Conservation (phyloP, 1,140 invertebrate genomes). For the Hermetia illucens region DNA sequence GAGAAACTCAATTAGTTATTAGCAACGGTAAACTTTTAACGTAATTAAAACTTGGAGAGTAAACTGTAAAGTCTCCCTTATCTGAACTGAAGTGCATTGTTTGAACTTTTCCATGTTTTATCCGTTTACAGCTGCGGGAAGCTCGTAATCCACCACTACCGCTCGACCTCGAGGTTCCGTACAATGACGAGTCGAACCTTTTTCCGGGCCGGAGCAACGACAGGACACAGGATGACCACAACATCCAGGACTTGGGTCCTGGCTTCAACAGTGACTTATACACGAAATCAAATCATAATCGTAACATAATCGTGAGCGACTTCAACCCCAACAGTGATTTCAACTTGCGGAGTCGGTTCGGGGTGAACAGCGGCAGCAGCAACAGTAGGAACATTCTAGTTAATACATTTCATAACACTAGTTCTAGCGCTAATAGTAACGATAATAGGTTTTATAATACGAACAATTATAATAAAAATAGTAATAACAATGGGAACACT, state of each 20-base stretch:
- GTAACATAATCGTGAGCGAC: conserved; percentile 29
- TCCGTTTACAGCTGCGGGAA: conserved; percentile 32
- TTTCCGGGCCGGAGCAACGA: conserved; percentile 10
- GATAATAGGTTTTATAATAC: conserved; percentile 20
- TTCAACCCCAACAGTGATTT: conserved; percentile 20
- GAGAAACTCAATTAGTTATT: too few relatives aligned
- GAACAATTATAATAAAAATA: conserved; percentile 4
- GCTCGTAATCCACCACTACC: conserved; percentile 43
- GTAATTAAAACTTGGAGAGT: too few relatives aligned
- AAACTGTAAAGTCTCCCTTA: too few relatives aligned
- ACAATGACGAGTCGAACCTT: conserved; percentile 39
- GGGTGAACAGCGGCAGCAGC: conserved; percentile 10
- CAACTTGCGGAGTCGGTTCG: conserved; percentile 9
- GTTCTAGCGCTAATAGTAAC: conserved; percentile 11
- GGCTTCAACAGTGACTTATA: conserved; percentile 4
- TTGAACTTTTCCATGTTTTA: conserved; percentile 4
- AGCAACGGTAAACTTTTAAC: too few relatives aligned
- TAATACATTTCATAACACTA: conserved; percentile 8
- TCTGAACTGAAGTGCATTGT: too few relatives aligned
- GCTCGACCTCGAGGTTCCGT: conserved; percentile 43
- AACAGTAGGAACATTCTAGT: conserved; percentile 10
- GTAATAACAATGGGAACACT: conserved; percentile 28
- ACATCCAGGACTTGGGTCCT: background rate
- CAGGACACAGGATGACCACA: background rate
- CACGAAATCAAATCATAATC: conserved; percentile 22